Percentiles rank a stretch among this genome's conserved stretches.
These are phyloP conservation scores for Dascyllus trimaculatus DNA, from an alignment of 2,113 vertebrate genomes.

Conservation along the genomic window DNA sequence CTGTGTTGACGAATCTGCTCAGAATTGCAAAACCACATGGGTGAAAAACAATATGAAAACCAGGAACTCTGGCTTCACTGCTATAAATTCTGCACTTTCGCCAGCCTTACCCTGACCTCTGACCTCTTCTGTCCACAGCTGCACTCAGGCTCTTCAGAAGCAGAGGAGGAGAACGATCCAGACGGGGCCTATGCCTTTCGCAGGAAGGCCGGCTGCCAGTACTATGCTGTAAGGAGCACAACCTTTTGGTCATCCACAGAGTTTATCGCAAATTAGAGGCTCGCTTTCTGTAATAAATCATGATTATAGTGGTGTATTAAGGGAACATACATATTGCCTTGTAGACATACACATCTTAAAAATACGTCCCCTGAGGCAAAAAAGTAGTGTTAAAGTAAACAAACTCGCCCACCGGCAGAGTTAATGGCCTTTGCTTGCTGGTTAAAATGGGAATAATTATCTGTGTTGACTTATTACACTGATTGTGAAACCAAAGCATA, in stretches of 20 bases:
- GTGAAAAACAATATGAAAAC: not conserved
- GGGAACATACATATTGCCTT: not conserved
- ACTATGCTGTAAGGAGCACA: conserved; percentile 91
- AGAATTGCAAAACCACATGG: not conserved
- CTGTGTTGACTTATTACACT: no score
- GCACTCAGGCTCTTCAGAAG: conserved; percentile 95
- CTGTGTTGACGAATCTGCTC: not conserved
- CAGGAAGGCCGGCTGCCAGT: conserved; percentile 97
- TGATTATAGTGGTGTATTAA: not conserved
- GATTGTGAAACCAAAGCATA: no score
- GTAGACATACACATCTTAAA: not conserved
- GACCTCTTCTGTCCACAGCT: conserved; percentile 71
- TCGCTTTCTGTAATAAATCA: not conserved
- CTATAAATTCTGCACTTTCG: not conserved
- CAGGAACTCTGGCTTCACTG: not conserved
- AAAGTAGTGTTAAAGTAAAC: no score
- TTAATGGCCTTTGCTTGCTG: no score
- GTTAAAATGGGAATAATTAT: no score
- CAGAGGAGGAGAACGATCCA: conserved; percentile 97
- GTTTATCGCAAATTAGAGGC: no score
- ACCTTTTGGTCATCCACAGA: not conserved
- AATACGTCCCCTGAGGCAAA: not conserved
- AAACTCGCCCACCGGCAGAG: no score
- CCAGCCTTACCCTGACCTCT: conserved; percentile 34
- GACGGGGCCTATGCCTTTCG: conserved; percentile 96